Percentiles rank a stretch among this genome's conserved stretches.
phyloP scores from a whole-genome alignment of 2,113 vertebrate genomes.

The Buteo buteo region DNA sequence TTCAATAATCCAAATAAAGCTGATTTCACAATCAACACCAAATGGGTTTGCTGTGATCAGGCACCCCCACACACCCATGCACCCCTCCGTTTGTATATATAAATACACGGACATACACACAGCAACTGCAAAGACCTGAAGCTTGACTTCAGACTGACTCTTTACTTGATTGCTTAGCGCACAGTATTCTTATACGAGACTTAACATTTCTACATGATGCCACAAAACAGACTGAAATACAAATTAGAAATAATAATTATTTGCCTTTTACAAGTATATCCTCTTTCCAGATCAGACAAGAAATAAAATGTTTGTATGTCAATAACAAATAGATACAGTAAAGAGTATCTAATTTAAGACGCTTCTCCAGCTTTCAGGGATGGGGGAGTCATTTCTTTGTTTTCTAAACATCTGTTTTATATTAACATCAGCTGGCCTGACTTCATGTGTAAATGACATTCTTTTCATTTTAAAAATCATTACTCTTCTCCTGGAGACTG shows the following conservation, averaged over 20 bases:
- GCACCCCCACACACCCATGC: too few species aligned
- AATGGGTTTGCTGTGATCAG: background rate
- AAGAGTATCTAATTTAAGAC: background rate
- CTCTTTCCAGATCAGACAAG: background rate
- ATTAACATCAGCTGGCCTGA: background rate
- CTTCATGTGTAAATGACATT: background rate
- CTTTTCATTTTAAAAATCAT: background rate
- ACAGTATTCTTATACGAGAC: background rate
- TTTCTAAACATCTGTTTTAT: background rate
- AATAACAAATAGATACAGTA: background rate
- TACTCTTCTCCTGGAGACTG: background rate
- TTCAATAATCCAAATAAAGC: background rate
- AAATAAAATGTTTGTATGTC: background rate
- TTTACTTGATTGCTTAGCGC: background rate
- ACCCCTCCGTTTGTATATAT: rapidly evolving
- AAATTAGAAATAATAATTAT: background rate
- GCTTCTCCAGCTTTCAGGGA: background rate
- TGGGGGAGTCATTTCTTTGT: background rate
- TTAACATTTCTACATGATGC: rapidly evolving
- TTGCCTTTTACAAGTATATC: background rate
- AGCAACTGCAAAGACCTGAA: background rate
- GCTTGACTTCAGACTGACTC: background rate
- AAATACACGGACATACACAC: rapidly evolving
- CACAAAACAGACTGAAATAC: background rate
- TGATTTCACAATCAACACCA: background rate